These are phyloP conservation scores for Lobophora halterata DNA, from an alignment of 2,888 invertebrate species.

Conservation along the genomic window DNA sequence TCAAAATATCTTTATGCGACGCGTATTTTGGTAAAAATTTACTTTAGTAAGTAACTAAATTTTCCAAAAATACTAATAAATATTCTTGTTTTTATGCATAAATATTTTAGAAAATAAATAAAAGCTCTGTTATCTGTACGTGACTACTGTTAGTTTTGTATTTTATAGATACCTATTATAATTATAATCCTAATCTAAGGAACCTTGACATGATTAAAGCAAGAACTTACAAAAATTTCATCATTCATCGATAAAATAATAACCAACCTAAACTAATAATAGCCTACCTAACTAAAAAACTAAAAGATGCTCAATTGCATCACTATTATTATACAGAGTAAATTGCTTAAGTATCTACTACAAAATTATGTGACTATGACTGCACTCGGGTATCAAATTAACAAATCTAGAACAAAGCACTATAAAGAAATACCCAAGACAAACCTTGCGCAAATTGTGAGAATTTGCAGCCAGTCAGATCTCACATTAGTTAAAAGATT, in stretches of 20 bases:
- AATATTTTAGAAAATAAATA: too few relatives aligned
- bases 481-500: slow-evolving; percentile 17
- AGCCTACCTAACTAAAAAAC: too few relatives aligned
- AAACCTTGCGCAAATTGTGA: slow-evolving; percentile 28
- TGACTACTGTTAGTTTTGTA: too few relatives aligned
- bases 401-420: slow-evolving; percentile 29
- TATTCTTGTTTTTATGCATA: too few relatives aligned
- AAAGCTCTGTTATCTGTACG: too few relatives aligned
- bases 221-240: slow-evolving; percentile 6
- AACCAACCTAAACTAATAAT: too few relatives aligned
- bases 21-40: slow-evolving; percentile 14
- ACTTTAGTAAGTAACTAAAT: too few relatives aligned
- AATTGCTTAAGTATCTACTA: slow-evolving; percentile 18
- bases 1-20: slow-evolving; percentile 24
- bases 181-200: too few relatives aligned
- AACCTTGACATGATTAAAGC: not conserved
- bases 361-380: slow-evolving; percentile 28
- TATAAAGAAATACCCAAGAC: slow-evolving; percentile 24
- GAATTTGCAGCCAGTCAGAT: slow-evolving; percentile 25
- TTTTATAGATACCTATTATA: too few relatives aligned
- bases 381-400: slow-evolving; percentile 21
- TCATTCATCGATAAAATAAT: slow-evolving; percentile 13
- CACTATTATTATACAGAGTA: slow-evolving; percentile 15
- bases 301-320: too few relatives aligned
- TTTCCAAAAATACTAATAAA: too few relatives aligned